Evolutionary conservation across 1,140 invertebrate species (phyloP).

Genomic region (Drosophila pruinosa): DNA sequence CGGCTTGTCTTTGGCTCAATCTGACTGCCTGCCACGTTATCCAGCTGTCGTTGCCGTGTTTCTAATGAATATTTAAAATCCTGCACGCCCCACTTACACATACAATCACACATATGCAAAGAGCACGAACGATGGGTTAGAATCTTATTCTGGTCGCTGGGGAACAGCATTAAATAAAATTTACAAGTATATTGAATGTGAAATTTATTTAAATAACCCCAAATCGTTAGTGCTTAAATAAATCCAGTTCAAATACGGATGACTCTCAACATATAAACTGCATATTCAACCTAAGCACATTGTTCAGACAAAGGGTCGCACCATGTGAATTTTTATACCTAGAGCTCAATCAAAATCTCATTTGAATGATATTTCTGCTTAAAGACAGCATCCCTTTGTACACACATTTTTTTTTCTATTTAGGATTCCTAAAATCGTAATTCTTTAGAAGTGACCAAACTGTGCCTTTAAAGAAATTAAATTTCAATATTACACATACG

Average conservation of each 20-base stretch:
- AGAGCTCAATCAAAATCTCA: constrained; percentile 9
- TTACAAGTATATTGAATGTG: constrained; percentile 55
- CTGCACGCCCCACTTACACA: constrained; percentile 45
- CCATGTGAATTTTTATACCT: background rate
- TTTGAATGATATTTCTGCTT: constrained; percentile 1
- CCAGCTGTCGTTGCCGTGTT: constrained; percentile 25
- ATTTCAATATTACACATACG: constrained; percentile 64
- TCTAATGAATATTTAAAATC: constrained; percentile 78
- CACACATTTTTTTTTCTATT: background rate
- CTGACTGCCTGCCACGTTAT: constrained; percentile 26
- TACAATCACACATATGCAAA: background rate
- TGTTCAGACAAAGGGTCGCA: constrained; percentile 2
- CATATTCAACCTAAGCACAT: background rate
- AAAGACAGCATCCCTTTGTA: background rate
- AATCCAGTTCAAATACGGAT: constrained; percentile 38
- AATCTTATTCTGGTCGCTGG: constrained; percentile 48
- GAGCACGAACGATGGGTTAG: background rate
- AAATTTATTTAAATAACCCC: constrained; percentile 53
- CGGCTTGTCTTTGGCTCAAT: constrained; percentile 24
- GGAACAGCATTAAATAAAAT: constrained; percentile 61
- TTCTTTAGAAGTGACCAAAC: constrained; percentile 5
- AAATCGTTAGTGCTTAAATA: constrained; percentile 41
- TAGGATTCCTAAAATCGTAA: background rate
- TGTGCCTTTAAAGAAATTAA: constrained; percentile 69
- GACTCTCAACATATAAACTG: constrained; percentile 4